Base-by-base conservation (phyloP, 2,113 vertebrate genomes). In the Carassius gibelio region DNA sequence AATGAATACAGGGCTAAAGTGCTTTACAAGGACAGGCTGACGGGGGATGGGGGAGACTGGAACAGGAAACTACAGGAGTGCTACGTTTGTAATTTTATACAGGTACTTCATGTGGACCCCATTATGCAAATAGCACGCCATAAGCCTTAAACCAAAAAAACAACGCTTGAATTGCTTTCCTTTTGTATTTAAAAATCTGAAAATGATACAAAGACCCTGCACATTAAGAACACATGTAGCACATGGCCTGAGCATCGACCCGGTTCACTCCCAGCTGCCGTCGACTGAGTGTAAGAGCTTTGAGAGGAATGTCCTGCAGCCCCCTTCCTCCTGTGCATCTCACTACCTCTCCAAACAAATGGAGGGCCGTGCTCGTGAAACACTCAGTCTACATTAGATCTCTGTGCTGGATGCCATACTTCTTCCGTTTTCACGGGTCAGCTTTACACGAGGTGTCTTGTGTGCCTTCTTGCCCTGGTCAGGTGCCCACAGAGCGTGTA, bases 11-110 rank as follows among this genome's bases (percentile, higher is more conserved):
- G 81, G 68, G 75, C 42, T 62, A 74, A 83, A 84, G 55, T 21
- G 5, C 77, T 88, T 90, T 91, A 86, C 87, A 75, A 88, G 80
- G 83, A 89, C 85, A 87, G n/a, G 76, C 81, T 79, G 69, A 76
- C 48, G 55, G 77, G 48, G 68, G 80, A 62, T 64, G 66, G 2
- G 66, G 83, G 38, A 34, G 77, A 74, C 23, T 62, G 42, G 78
- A 59, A 82, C 26, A 10, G 38, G 57, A 50, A 23, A 79, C 50
- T 68, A 55, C 71, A 84, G 82, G 84, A 42, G 71, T 68, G 78
- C 85, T 87, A 64, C 15, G 3, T 89, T 77, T 85, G 87, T 84
- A 86, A 86, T 78, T 82, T 84, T 84, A 88, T 88, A 81, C 87
- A 82, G 85, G 85, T 78, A 82, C 38, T 42, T 84, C 48, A 84